Evolutionary conservation across 2,888 invertebrate genomes (phyloP), one percentile per base, ranked within the genome.

Genomic region (Gastracanthus pulcherrimus): DNA sequence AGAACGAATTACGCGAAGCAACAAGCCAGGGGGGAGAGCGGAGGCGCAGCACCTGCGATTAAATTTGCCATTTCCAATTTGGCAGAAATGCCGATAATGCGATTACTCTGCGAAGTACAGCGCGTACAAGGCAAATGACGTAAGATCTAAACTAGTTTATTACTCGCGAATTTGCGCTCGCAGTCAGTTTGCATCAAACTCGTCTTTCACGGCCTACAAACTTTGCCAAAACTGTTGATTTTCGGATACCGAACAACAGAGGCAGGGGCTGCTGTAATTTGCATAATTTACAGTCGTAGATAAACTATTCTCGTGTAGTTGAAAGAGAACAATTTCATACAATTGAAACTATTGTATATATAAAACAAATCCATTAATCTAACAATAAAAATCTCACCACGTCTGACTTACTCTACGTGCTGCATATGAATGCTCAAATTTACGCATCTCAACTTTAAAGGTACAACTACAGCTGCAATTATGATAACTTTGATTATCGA

Each of bases 1-100:
- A 26, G 45, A 31, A 16, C 19, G 31, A 77, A 77, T 77, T 70
- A 77, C 29, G 69, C n/a, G 23, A 51, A 64, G 38, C 26, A 5
- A 19, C n/a, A n/a, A n/a, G 38, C 9, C 2, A 13, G 3, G 38
- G 38, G 3, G 45, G 45, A 5, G 45, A n/a, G n/a, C 45, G 3
- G 36, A 62, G 16, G 23, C 9, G 23, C 11, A 5, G 13, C 16
- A 36, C 45, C 58, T 11, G 48, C 60, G 76, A 84, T 85, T 74
- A 60, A 85, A 86, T 86, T 85, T 84, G 83, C 36, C 80, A 70
- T 82, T 83, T 83, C 66, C 62, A 64, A 71, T 80, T 62, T 80
- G 58, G 36, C 45, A 11, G 51, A 60, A 69, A 34, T 66, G 7
- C 13, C 72, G 75, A 82, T 85, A 86, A 82, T 76, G 62, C 70